Evolutionary conservation across 2,797 vertebrate species (phyloP), one percentile per base, ranked within the genome.

Genomic region (Sphaeramia orbicularis): DNA sequence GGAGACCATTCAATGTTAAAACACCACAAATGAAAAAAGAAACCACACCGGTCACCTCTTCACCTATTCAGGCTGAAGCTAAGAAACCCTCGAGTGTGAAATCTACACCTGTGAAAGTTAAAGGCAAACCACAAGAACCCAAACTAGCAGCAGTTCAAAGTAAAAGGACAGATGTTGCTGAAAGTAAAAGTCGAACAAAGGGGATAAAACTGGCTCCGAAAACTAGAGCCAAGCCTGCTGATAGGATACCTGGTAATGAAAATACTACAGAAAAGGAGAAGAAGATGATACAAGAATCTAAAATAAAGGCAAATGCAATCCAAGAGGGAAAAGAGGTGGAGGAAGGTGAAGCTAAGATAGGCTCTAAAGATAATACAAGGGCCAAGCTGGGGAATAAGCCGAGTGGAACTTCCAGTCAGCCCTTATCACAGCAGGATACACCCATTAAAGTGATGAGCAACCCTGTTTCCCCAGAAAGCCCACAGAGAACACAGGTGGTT

Each of bases 401-500:
- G 10, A 44, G 37, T 18, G 53, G 48, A 38, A 19, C 62, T 42
- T 71, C 63, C 55, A 74, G 60, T 21, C 51, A 21, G 9, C 51
- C 65, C 35, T 37, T 72, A 62, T 71, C 64, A 16, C 47, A 66
- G 51, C 72, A 55, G 40, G 60, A 77, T 51, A 7, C 50, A 40
- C 37, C 70, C 24, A 36, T 19, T 53, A 55, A 83, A 70, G 64
- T 38, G 24, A 10, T 15, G 1, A 2, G 35, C 45, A 36, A 65
- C 24, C 50, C 74, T 10, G 7, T 55, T 60, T 81, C 76, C 69
- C 66, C 73, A 37, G 71, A 80, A 66, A 79, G 54, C 43, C 51
- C 58, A 3, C 19, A 57, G 12, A 68, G 60, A 76, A 57, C 56
- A 49, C 69, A 80, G 51, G 63, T 37, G 32, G 59, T 66, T 64